Evolutionary conservation across 2,888 invertebrate species (phyloP).

Genomic region (Auanema sp.): DNA sequence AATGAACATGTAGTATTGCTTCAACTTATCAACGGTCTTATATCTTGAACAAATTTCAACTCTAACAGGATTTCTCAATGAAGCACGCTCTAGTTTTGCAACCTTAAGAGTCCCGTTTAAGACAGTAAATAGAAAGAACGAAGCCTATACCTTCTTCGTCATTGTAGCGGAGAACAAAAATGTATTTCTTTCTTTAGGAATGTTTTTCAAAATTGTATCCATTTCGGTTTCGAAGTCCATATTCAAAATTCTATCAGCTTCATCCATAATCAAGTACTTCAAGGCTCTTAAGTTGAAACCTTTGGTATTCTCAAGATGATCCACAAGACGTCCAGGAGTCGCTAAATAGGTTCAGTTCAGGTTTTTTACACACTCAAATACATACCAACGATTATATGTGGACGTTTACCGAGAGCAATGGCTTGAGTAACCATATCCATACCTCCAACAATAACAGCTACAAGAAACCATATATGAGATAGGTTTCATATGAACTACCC

Average conservation of each 20-base stretch:
- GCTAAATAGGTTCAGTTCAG: conserved; percentile 67
- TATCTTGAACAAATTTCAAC: conserved; percentile 89
- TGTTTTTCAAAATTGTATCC: conserved; percentile 87
- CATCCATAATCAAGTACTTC: conserved; percentile 88
- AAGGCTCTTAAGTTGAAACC: conserved; percentile 88
- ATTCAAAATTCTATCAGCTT: conserved; percentile 96
- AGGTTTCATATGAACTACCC: conserved; percentile 40
- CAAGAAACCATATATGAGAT: too few species aligned
- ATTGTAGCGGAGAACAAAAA: conserved; percentile 97
- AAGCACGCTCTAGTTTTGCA: conserved; percentile 91
- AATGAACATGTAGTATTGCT: conserved; percentile 91
- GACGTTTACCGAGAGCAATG: conserved; percentile 86
- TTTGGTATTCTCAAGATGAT: conserved; percentile 93
- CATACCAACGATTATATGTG: conserved; percentile 86
- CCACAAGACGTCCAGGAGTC: conserved; percentile 70
- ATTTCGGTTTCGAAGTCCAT: conserved; percentile 96
- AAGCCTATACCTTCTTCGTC: conserved; percentile 75
- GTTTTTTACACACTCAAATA: conserved; percentile 7
- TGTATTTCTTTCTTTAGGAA: conserved; percentile 87
- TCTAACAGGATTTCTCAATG: conserved; percentile 87
- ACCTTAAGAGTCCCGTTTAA: too few species aligned
- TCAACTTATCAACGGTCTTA: conserved; percentile 93
- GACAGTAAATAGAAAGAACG: conserved; percentile 2
- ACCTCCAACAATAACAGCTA: conserved; percentile 92
- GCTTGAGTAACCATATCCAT: conserved; percentile 97